Evolutionary conservation across 2,797 vertebrate species (phyloP), one percentile per base, ranked within the genome.

Genomic region (Atherinosoma microstoma): DNA sequence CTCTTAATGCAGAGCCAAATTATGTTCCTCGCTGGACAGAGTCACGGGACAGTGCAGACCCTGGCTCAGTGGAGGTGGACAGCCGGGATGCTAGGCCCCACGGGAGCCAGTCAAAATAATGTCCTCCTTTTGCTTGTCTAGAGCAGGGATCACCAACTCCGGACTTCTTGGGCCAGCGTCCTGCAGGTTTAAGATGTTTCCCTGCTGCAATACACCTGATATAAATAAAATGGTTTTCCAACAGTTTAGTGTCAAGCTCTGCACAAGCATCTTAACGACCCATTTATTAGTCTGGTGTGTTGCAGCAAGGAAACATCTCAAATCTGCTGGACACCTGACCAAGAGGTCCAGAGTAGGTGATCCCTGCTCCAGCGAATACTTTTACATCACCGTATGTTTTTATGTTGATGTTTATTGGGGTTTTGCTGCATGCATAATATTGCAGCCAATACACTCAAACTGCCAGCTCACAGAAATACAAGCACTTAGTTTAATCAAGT

Each of bases 361-460:
- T 22, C 47, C 20, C 8, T 49, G 8, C 20, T 49, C 20, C 9
- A 10, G 20, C 10, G 47, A 22, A 10, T 22, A 49, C 7, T 49
- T 49, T 22, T 49, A 2, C n/a, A 49, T 49, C n/a, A 11, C 8
- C 2, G 8, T 7, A 22, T 49, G 47, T 49, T 49, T 49, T 49
- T 9, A 20, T 20, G 18, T 20, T 45, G 6, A 51, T 51, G 12
- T 15, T 54, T 29, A 5, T 29, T 56, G 53, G 47, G 53, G 59
- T 58, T 62, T 20, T 54, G 61, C 69, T 67, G 47, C 73, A 71
- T n/a, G 8, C 36, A 29, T 20, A 35, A 32, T 16, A 34, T 11
- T 38, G 35, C 45, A 57, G 29, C 13, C 18, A 1, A 13, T 3
- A 22, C 29, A n/a, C 49, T n/a, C 6, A 4, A 34, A 49, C 4